phyloP scores from a whole-genome alignment of 2,113 vertebrate species.

The Anarhynchus alexandrinus region DNA sequence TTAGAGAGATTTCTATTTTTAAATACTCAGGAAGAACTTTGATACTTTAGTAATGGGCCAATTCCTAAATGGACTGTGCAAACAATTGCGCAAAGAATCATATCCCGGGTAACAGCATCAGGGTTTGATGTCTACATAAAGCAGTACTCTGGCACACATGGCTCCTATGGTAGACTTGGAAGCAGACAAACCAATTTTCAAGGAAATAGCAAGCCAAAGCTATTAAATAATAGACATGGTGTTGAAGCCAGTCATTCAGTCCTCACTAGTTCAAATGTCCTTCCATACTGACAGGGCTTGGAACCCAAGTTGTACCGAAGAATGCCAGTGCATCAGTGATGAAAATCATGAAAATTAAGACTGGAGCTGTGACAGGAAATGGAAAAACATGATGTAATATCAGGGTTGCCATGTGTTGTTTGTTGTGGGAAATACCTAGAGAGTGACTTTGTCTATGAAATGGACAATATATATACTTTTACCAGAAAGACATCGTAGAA shows the following conservation, averaged over 20 bases:
- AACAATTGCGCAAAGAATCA: neutral
- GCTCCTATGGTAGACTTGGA: neutral
- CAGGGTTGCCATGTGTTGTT: neutral
- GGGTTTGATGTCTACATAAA: neutral
- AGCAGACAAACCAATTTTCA: neutral
- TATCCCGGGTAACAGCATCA: neutral
- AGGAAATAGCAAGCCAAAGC: conserved; percentile 1
- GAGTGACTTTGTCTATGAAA: neutral
- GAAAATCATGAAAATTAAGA: conserved; percentile 10
- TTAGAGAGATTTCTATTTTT: neutral
- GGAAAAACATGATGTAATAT: neutral
- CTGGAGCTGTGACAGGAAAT: neutral
- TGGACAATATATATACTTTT: neutral
- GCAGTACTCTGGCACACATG: neutral
- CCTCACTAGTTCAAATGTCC: neutral
- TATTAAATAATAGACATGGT: conserved; percentile 1
- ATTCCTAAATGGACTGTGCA: neutral
- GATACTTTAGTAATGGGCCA: neutral
- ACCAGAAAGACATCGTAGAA: neutral
- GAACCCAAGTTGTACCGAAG: neutral
- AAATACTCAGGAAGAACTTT: neutral
- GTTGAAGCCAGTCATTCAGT: conserved; percentile 19
- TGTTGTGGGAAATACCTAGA: neutral
- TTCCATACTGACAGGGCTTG: neutral
- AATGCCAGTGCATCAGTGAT: neutral